These are phyloP conservation scores for Eudemis profundana DNA, from an alignment of 2,888 invertebrate genomes.

Conservation along the genomic window DNA sequence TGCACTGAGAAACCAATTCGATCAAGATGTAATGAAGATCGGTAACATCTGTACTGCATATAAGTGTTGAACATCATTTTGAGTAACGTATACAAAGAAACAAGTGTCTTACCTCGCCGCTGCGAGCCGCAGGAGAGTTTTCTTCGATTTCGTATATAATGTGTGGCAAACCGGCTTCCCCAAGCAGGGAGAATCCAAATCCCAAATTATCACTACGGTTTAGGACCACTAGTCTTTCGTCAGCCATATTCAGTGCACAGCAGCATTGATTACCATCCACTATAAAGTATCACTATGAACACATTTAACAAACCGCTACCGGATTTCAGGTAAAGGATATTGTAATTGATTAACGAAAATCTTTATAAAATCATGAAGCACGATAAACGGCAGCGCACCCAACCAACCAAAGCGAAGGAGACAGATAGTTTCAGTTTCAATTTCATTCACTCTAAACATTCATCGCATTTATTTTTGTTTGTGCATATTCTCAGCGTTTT, in stretches of 20 bases:
- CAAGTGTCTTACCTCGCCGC: conserved; percentile 91
- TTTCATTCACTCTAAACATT: conserved; percentile 38
- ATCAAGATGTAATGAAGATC: conserved; percentile 21
- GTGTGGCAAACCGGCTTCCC: conserved; percentile 96
- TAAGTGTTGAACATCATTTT: conserved; percentile 14
- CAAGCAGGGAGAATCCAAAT: conserved; percentile 95
- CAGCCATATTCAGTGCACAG: conserved; percentile 90
- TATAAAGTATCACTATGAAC: conserved; percentile 69
- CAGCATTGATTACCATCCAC: conserved; percentile 80
- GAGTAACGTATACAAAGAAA: conserved; percentile 27
- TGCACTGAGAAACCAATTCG: conserved; percentile 13
- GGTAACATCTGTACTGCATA: conserved; percentile 31
- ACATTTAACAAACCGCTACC: conserved; percentile 67
- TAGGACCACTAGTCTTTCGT: conserved; percentile 95
- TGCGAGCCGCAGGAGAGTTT: conserved; percentile 96
- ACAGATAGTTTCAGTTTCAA: conserved; percentile 42
- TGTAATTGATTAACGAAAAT: conserved; percentile 66
- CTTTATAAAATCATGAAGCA: conserved; percentile 71
- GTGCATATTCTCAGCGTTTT: conserved; percentile 7
- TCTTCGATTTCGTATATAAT: conserved; percentile 97
- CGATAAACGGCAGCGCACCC: conserved; percentile 77
- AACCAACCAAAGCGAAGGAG: conserved; percentile 77
- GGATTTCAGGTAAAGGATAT: conserved; percentile 57
- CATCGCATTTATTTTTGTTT: conserved; percentile 26
- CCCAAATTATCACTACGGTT: conserved; percentile 94